A percentile compares a stretch with the other conserved stretches of the same genome.
Evolutionary conservation across 2,888 invertebrate genomes (phyloP).

Genomic region (Agrilus biguttatus): DNA sequence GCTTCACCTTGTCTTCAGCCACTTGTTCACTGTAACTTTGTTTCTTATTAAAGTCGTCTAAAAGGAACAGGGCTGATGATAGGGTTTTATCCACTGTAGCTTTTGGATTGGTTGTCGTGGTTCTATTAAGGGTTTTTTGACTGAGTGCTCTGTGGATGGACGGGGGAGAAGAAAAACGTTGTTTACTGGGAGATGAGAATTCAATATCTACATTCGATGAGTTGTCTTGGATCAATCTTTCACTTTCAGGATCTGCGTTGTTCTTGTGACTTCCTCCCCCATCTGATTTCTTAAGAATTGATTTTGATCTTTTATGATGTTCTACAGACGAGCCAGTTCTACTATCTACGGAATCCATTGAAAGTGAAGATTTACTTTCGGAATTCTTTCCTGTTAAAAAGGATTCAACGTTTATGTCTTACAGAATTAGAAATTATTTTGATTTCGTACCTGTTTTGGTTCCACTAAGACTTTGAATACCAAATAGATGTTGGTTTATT

Average conservation of each 20-base stretch:
- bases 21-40: slow-evolving; percentile 13
- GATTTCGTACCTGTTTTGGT: slow-evolving; percentile 28
- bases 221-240: slow-evolving; percentile 55
- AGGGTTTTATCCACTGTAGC: slow-evolving; percentile 16
- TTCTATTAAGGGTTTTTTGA: slow-evolving; percentile 17
- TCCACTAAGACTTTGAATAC: slow-evolving; percentile 39
- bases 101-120: slow-evolving; percentile 11
- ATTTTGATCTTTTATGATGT: slow-evolving; percentile 53
- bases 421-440: not conserved
- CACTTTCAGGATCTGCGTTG: slow-evolving; percentile 55
- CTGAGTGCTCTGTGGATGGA: slow-evolving; percentile 17
- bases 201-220: slow-evolving; percentile 43
- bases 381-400: slow-evolving; percentile 33
- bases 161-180: slow-evolving; percentile 23
- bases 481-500: slow-evolving; percentile 61
- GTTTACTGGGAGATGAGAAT: slow-evolving; percentile 24
- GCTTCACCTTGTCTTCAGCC: slow-evolving; percentile 23
- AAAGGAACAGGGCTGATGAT: slow-evolving; percentile 30
- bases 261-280: slow-evolving; percentile 35
- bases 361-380: slow-evolving; percentile 51
- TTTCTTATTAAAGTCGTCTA: slow-evolving; percentile 29
- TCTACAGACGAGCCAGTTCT: slow-evolving; percentile 45
- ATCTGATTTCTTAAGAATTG: slow-evolving; percentile 64
- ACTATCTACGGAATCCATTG: slow-evolving; percentile 53
- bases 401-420: not conserved